These are phyloP conservation scores for Staurois parvus DNA, from an alignment of 2,797 vertebrate species.

Conservation along the genomic window DNA sequence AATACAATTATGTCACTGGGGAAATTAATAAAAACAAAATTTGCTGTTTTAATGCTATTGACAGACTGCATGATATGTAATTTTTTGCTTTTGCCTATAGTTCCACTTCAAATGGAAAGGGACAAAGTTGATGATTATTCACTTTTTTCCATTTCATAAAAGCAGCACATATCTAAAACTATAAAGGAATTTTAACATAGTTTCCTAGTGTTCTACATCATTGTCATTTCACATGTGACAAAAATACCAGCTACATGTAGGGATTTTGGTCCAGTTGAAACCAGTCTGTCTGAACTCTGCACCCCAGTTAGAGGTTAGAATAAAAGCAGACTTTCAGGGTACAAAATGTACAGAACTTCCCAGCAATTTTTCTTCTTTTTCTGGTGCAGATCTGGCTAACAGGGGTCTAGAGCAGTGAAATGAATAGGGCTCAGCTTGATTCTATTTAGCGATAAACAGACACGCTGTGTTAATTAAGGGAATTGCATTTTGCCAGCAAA, in stretches of 20 bases:
- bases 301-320: slow-evolving; percentile 24
- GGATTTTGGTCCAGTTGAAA: not conserved
- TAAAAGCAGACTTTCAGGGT: not conserved
- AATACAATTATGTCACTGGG: too few relatives aligned
- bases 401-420: slow-evolving; percentile 72
- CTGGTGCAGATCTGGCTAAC: slow-evolving; percentile 55
- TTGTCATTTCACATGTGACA: not conserved
- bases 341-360: not conserved
- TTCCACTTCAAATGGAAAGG: too few relatives aligned
- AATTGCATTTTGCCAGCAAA: slow-evolving; percentile 79
- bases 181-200: too few relatives aligned
- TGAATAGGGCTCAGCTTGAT: slow-evolving; percentile 68
- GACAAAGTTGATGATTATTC: too few relatives aligned
- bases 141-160: too few relatives aligned
- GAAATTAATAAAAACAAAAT: too few relatives aligned
- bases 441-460: slow-evolving; percentile 72
- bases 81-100: too few relatives aligned
- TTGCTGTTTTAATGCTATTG: too few relatives aligned
- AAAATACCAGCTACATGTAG: not conserved
- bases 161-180: too few relatives aligned
- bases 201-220: not conserved
- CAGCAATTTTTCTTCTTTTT: slow-evolving; percentile 46
- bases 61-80: too few relatives aligned
- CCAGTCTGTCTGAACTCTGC: not conserved
- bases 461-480: slow-evolving; percentile 81